phyloP scores from a whole-genome alignment of 2,888 invertebrate genomes.

The Terebella lapidaria region DNA sequence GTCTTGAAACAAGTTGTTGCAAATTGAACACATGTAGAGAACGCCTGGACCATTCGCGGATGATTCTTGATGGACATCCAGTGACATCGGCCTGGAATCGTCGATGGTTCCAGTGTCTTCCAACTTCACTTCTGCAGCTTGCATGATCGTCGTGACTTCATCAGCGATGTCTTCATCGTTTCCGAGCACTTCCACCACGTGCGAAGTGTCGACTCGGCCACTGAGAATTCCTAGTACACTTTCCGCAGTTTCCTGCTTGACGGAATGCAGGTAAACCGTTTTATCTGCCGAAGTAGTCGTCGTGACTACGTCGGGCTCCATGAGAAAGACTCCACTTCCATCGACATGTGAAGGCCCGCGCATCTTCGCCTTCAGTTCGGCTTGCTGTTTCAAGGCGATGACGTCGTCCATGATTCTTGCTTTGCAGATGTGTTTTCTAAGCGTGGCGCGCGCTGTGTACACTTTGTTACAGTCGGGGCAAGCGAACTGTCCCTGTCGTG shows the following conservation, averaged over 20 bases:
- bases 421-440: conserved; percentile 25
- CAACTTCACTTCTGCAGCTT: neutral
- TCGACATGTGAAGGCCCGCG: no score
- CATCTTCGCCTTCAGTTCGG: neutral
- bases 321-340: neutral
- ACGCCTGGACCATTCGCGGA: neutral
- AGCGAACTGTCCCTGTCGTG: conserved; percentile 19
- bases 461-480: conserved; percentile 26
- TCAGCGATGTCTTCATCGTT: neutral
- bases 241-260: no score
- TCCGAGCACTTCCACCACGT: neutral
- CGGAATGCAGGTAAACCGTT: no score
- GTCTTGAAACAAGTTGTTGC: conserved; percentile 19
- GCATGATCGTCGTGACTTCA: neutral
- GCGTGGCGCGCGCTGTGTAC: conserved; percentile 24
- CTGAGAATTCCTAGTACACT: no score
- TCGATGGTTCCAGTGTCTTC: neutral
- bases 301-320: neutral
- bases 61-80: neutral
- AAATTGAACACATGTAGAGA: conserved; percentile 27
- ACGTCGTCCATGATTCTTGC: neutral
- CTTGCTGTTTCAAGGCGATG: neutral
- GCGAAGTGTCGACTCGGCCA: neutral
- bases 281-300: neutral
- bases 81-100: neutral